Base-by-base conservation (phyloP, 2,797 vertebrate genomes). In the Geotrypetes seraphini region DNA sequence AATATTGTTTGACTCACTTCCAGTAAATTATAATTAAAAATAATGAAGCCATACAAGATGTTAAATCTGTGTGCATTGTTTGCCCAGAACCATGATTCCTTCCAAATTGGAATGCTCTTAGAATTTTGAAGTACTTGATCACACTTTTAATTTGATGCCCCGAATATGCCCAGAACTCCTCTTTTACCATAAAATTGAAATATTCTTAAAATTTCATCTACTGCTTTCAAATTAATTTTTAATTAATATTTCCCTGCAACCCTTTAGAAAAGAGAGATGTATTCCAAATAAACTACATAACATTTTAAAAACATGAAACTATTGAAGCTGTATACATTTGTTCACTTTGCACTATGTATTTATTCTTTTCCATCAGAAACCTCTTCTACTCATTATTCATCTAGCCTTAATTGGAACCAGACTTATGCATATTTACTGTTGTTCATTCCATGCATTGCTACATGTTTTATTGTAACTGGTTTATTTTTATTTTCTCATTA, bases 211-310 rank as follows among this genome's bases (percentile, higher is more conserved):
- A 15, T 33, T 15, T 16, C 22, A 17, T 12, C n/a, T 29, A 29
- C 27, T 18, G 16, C n/a, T 9, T 29, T 29, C 16, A 43, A 63
- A 65, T 61, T 65, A 63, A 67, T 72, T 69, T 69, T 72, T 71
- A 69, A 71, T 69, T 71, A 71, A 69, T 65, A 64, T 65, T 69
- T 66, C 60, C 66, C 58, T 52, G 60, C 60, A 69, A 57, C 60
- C 56, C 58, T 64, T 66, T 69, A n/a, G n/a, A n/a, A 59, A 69
- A 68, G 66, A 50, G 69, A 66, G 55, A 71, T 29, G 16, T 29
- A n/a, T n/a, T n/a, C n/a, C n/a, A n/a, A n/a, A n/a, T n/a, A n/a
- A n/a, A n/a, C n/a, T 66, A 50, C 9, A 54, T 60, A 60, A 60
- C 53, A 62, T 62, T 63, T 60, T 69, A 66, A 61, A 64, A 62